A percentile compares a stretch with the other conserved stretches of the same genome.
phyloP scores from a whole-genome alignment of 2,797 vertebrate species.

The Cygnus olor region DNA sequence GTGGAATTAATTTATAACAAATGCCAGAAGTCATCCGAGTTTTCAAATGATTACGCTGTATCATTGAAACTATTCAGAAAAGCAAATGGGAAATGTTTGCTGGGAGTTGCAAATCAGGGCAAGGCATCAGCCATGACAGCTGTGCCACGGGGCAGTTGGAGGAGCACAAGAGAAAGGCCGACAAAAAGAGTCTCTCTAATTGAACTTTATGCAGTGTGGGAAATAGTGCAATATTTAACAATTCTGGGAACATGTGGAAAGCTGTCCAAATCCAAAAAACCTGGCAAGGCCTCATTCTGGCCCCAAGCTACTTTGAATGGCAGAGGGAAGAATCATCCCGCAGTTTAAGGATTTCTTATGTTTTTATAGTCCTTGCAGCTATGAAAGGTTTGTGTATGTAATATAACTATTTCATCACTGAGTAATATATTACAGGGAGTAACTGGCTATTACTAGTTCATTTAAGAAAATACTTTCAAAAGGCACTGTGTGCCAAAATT shows the following conservation, averaged over 20 bases:
- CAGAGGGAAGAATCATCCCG: not conserved
- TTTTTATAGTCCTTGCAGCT: not conserved
- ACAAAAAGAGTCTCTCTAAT: constrained; percentile 22
- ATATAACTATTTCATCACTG: constrained; percentile 23
- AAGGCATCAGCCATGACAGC: not conserved
- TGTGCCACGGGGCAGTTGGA: constrained; percentile 39
- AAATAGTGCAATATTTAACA: constrained; percentile 49
- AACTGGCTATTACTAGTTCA: constrained; percentile 44
- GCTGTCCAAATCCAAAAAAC: not conserved
- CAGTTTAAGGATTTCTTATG: not conserved
- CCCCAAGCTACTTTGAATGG: constrained; percentile 13
- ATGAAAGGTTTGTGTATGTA: constrained; percentile 6
- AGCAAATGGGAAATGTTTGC: constrained; percentile 10
- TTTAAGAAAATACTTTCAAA: constrained; percentile 48
- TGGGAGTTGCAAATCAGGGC: constrained; percentile 11
- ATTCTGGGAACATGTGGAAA: constrained; percentile 50
- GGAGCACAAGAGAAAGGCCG: not conserved
- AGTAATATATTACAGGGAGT: not conserved
- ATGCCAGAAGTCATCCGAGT: constrained; percentile 1
- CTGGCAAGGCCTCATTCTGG: not conserved
- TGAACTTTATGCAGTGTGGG: constrained; percentile 24
- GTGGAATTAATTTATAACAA: constrained; percentile 27
- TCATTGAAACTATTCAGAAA: constrained; percentile 26
- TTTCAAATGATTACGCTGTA: constrained; percentile 17
- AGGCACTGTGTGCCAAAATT: constrained; percentile 10